phyloP scores from a whole-genome alignment of 2,888 invertebrate species.

The Lydus trimaculatus region DNA sequence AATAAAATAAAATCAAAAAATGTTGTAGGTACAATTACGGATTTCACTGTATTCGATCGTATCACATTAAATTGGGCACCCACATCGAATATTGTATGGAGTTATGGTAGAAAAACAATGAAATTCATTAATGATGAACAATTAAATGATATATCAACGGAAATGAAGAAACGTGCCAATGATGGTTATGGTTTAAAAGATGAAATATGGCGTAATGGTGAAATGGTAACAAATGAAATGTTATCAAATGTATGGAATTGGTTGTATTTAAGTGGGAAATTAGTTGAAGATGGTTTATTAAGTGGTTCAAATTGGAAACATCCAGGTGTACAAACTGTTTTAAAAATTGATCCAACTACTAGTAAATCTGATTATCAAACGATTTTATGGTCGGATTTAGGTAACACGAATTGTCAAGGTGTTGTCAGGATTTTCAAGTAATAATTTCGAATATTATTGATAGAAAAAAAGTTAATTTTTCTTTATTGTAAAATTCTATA shows the following conservation, averaged over 20 bases:
- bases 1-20: no score
- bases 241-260: constrained; percentile 86
- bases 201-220: constrained; percentile 81
- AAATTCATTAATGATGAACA: constrained; percentile 66
- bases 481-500: no score
- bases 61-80: constrained; percentile 85
- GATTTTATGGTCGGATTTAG: constrained; percentile 71
- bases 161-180: constrained; percentile 75
- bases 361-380: constrained; percentile 69
- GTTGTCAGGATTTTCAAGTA: constrained; percentile 66
- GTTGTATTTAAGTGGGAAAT: constrained; percentile 74
- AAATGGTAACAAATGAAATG: constrained; percentile 76
- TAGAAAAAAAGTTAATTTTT: no score
- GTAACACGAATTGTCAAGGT: constrained; percentile 62
- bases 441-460: neutral
- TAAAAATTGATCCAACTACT: constrained; percentile 63
- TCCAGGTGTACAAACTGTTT: constrained; percentile 67
- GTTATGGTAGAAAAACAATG: constrained; percentile 72
- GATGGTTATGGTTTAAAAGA: constrained; percentile 81
- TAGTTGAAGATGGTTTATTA: constrained; percentile 72
- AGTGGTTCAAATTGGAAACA: constrained; percentile 67
- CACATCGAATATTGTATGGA: constrained; percentile 76
- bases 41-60: constrained; percentile 81
- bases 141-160: constrained; percentile 72
- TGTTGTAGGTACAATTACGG: constrained; percentile 68